Evolutionary conservation across 2,888 invertebrate species (phyloP).

Genomic region (Philereme transversata): DNA sequence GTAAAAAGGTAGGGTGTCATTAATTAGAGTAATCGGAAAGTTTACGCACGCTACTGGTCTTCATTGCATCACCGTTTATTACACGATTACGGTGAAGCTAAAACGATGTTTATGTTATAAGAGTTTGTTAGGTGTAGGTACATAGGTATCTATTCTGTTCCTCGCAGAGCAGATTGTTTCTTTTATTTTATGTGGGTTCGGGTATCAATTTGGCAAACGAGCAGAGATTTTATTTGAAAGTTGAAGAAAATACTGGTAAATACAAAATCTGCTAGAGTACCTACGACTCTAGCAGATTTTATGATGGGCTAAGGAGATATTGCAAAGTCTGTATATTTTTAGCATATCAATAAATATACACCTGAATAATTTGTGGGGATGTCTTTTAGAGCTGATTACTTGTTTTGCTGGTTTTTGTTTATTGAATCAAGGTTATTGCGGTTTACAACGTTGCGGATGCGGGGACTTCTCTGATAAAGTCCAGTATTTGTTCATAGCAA

Average conservation of each 20-base stretch:
- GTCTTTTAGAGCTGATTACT: not conserved
- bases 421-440: slow-evolving; percentile 41
- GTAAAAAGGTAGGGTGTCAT: slow-evolving; percentile 39
- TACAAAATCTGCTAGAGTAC: too few relatives aligned
- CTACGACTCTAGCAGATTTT: slow-evolving; percentile 10
- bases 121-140: slow-evolving; percentile 17
- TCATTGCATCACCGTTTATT: slow-evolving; percentile 26
- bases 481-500: slow-evolving; percentile 28
- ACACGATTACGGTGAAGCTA: slow-evolving; percentile 22
- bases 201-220: slow-evolving; percentile 25
- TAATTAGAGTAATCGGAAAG: slow-evolving; percentile 36
- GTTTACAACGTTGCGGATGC: slow-evolving; percentile 32
- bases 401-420: slow-evolving; percentile 16
- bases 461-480: slow-evolving; percentile 38
- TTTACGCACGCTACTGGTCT: slow-evolving; percentile 23
- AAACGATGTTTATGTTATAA: slow-evolving; percentile 22
- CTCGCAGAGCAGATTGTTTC: slow-evolving; percentile 17
- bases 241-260: slow-evolving; percentile 14
- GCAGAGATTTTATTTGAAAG: slow-evolving; percentile 17
- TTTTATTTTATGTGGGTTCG: slow-evolving; percentile 27
- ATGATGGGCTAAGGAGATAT: slow-evolving; percentile 8
- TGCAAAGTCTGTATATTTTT: slow-evolving; percentile 9
- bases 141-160: slow-evolving; percentile 7
- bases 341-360: not conserved
- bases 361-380: not conserved